Evolutionary conservation across 2,888 invertebrate genomes (phyloP).

Genomic region (Eristalis pertinax): DNA sequence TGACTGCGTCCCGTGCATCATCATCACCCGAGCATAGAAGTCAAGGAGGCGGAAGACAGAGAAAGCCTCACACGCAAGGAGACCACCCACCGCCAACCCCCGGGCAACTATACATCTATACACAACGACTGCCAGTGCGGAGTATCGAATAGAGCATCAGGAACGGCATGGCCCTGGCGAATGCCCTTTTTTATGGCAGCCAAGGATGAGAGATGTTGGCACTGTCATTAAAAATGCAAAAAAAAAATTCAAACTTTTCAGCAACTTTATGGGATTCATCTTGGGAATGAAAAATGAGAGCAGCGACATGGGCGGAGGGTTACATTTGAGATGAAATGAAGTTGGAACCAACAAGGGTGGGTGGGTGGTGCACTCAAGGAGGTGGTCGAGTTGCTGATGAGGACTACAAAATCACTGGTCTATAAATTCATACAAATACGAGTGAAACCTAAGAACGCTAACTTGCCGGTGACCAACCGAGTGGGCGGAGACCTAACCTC

Average conservation of each 20-base stretch:
- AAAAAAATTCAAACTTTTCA: neutral
- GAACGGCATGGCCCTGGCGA: neutral
- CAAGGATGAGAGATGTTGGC: constrained; percentile 44
- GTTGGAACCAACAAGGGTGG: neutral
- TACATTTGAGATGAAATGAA: neutral
- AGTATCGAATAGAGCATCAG: neutral
- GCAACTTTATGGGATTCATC: constrained; percentile 36
- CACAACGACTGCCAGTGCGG: constrained; percentile 16
- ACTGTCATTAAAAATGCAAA: constrained; percentile 28
- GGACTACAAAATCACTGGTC: constrained; percentile 60
- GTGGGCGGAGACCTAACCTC: constrained; percentile 4
- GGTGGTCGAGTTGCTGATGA: constrained; percentile 33
- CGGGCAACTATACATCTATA: constrained; percentile 14
- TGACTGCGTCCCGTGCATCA: neutral
- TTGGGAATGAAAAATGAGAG: neutral
- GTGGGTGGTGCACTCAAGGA: constrained; percentile 2
- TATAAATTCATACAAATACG: constrained; percentile 41
- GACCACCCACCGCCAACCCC: neutral
- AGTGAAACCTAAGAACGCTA: neutral
- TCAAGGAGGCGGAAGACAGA: constrained; percentile 17
- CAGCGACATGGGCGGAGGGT: neutral
- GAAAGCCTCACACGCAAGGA: constrained; percentile 3
- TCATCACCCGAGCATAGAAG: constrained; percentile 24
- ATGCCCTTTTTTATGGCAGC: constrained; percentile 26
- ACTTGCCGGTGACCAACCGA: neutral